A percentile compares a stretch with the other conserved stretches of the same genome.
Evolutionary conservation across 2,113 vertebrate species (phyloP).

Genomic region (Rhinolophus sinicus): DNA sequence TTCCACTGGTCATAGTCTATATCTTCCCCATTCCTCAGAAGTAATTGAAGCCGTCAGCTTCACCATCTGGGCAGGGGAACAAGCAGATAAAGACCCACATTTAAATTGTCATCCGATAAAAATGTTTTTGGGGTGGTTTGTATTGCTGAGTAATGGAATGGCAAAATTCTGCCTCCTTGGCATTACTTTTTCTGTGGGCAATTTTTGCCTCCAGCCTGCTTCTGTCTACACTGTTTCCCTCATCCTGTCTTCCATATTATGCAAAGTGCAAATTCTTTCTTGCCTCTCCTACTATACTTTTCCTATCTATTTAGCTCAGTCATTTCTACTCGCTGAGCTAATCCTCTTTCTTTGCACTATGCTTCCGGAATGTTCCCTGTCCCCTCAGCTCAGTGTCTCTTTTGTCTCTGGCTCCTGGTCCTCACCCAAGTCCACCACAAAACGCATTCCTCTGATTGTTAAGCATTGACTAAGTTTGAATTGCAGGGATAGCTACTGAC

Average conservation of each 20-base stretch:
- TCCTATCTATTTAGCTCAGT: background rate
- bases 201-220: background rate
- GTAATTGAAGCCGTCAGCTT: background rate
- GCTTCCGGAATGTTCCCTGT: background rate
- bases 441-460: background rate
- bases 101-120: slow-evolving; percentile 11
- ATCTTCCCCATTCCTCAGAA: background rate
- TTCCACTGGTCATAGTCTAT: background rate
- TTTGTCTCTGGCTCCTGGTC: background rate
- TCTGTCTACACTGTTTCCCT: background rate
- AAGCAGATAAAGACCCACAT: background rate
- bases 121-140: background rate
- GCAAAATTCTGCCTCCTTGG: background rate
- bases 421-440: background rate
- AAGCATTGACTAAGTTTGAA: background rate
- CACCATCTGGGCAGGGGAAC: background rate
- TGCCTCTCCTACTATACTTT: background rate
- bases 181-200: background rate
- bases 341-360: background rate
- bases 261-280: background rate
- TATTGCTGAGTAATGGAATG: background rate
- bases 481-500: background rate
- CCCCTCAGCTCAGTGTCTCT: background rate
- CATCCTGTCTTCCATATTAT: background rate
- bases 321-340: background rate